Percentiles rank a stretch among this genome's conserved stretches.
phyloP scores from a whole-genome alignment of 2,113 vertebrate genomes.

The Apodemus sylvaticus region DNA sequence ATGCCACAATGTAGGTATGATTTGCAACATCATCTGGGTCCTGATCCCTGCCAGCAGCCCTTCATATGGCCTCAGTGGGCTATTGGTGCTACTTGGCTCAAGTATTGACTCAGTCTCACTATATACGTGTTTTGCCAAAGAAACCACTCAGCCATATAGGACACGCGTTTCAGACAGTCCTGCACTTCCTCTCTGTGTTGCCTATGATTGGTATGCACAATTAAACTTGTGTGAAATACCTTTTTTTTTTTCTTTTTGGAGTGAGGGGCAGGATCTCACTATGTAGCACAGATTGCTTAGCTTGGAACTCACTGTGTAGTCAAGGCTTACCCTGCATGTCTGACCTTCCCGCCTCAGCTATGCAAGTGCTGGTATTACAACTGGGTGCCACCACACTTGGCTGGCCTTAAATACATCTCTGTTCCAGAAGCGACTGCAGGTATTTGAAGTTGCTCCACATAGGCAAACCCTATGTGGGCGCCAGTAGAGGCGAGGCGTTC shows the following conservation, averaged over 20 bases:
- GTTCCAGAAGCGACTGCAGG: background rate
- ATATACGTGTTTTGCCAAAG: background rate
- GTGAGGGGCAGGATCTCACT: background rate
- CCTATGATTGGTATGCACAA: background rate
- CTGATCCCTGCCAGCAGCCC: background rate
- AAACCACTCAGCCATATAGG: background rate
- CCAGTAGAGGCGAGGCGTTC: background rate
- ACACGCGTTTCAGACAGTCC: background rate
- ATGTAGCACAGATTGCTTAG: background rate
- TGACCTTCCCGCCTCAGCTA: background rate
- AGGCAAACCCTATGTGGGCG: background rate
- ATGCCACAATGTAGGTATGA: rapidly evolving
- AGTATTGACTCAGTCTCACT: background rate
- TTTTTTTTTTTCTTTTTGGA: no score
- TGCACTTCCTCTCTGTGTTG: background rate
- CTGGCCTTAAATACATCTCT: background rate
- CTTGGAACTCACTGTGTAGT: background rate
- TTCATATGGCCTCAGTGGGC: background rate
- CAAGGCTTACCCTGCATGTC: background rate
- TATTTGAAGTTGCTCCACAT: background rate
- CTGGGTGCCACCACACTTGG: background rate
- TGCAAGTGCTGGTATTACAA: background rate
- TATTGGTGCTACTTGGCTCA: background rate
- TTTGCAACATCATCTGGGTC: background rate
- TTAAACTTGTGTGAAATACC: background rate